A percentile compares a stretch with the other conserved stretches of the same genome.
Evolutionary conservation across 1,140 invertebrate genomes (phyloP).

Genomic region (Drosophila sp.): DNA sequence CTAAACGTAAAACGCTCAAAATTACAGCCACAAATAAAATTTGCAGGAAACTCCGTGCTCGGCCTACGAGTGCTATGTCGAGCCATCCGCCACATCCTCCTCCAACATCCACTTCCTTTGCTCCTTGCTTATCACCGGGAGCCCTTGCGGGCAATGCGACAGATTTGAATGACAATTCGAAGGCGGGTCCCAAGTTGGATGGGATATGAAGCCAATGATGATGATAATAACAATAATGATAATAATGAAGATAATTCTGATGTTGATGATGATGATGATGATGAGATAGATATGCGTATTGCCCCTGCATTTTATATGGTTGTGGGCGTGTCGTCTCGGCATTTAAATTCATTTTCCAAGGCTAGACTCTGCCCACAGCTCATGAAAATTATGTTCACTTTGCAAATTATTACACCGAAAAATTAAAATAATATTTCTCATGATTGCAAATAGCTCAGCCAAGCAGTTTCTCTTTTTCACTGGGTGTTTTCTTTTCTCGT

Average conservation of each 20-base stretch:
- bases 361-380: slow-evolving; percentile 50
- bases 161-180: slow-evolving; percentile 73
- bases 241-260: slow-evolving; percentile 34
- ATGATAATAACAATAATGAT: slow-evolving; percentile 30
- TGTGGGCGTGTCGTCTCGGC: slow-evolving; percentile 46
- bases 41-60: slow-evolving; percentile 61
- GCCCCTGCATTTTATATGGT: not conserved
- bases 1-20: slow-evolving; percentile 75
- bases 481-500: slow-evolving; percentile 28
- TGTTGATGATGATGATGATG: slow-evolving; percentile 14
- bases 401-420: slow-evolving; percentile 62
- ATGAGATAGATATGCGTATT: slow-evolving; percentile 26
- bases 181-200: slow-evolving; percentile 31
- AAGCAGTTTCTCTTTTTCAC: slow-evolving; percentile 40
- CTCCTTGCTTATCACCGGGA: slow-evolving; percentile 11
- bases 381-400: slow-evolving; percentile 64
- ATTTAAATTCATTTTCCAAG: slow-evolving; percentile 73
- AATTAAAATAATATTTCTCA: slow-evolving; percentile 80
- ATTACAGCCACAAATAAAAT: slow-evolving; percentile 77
- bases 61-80: slow-evolving; percentile 20
- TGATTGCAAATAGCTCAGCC: slow-evolving; percentile 74
- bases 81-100: slow-evolving; percentile 5
- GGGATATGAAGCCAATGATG: not conserved
- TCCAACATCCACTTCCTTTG: not conserved
- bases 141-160: slow-evolving; percentile 47